Evolutionary conservation across 1,140 invertebrate species (phyloP).

Genomic region (Drosophila pectinifera): DNA sequence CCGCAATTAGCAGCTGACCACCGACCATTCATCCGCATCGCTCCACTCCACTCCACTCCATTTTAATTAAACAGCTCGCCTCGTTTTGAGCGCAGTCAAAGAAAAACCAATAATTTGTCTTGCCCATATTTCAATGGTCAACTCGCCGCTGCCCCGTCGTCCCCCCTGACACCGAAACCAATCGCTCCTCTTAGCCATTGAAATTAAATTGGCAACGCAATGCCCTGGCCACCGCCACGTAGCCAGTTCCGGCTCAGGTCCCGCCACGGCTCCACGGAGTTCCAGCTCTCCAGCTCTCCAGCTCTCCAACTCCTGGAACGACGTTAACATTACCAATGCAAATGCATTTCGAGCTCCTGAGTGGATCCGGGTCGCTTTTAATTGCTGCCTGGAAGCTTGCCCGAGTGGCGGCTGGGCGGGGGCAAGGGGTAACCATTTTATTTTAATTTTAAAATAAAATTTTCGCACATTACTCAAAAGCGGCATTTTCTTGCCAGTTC

Average conservation of each 20-base stretch:
- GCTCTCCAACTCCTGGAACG: conserved; percentile 22
- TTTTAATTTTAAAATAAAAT: conserved; percentile 74
- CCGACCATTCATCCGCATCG: conserved; percentile 45
- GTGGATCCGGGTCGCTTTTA: conserved; percentile 43
- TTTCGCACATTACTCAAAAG: conserved; percentile 61
- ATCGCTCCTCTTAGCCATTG: conserved; percentile 20
- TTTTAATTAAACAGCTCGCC: conserved; percentile 77
- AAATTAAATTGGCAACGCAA: conserved; percentile 65
- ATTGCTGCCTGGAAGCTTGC: conserved; percentile 40
- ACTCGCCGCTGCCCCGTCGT: not conserved
- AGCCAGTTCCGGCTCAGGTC: conserved; percentile 8
- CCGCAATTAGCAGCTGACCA: conserved; percentile 43
- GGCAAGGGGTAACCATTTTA: conserved; percentile 32
- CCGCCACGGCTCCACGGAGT: conserved; percentile 3
- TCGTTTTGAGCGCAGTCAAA: conserved; percentile 69
- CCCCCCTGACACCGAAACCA: not conserved
- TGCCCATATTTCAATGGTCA: conserved; percentile 70
- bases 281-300: not conserved
- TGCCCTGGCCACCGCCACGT: conserved; percentile 3
- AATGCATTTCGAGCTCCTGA: conserved; percentile 65
- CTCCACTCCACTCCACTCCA: conserved; percentile 63
- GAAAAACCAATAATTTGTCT: conserved; percentile 81
- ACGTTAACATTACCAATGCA: conserved; percentile 72
- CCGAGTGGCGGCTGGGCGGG: not conserved
- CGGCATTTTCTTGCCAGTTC: conserved; percentile 35